Conservation (phyloP, 1,140 invertebrate species). For the Pinna nobilis region DNA sequence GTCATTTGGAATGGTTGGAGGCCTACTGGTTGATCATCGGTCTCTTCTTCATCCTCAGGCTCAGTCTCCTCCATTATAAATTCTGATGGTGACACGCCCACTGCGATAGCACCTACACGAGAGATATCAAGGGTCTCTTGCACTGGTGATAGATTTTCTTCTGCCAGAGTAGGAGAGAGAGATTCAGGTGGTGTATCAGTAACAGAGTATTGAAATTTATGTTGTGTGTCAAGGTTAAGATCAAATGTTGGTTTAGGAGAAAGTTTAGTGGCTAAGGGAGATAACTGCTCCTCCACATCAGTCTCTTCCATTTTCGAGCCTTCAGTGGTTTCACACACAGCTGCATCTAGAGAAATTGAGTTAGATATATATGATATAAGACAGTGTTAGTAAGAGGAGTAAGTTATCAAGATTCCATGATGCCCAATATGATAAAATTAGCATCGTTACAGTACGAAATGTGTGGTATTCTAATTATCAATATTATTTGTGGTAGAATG, state of each 20-base stretch:
- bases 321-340: conserved; percentile 59
- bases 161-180: conserved; percentile 47
- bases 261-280: conserved; percentile 52
- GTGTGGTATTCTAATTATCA: too few relatives aligned
- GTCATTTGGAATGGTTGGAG: too few relatives aligned
- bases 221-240: conserved; percentile 46
- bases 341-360: conserved; percentile 65
- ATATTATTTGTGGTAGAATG: too few relatives aligned
- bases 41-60: conserved; percentile 1
- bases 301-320: conserved; percentile 65
- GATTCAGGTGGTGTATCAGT: conserved; percentile 59
- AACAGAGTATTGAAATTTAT: conserved; percentile 47
- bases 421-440: too few relatives aligned
- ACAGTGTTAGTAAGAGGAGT: conserved; percentile 35
- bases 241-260: conserved; percentile 44
- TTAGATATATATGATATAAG: conserved; percentile 26
- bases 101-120: conserved; percentile 46
- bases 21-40: too few relatives aligned
- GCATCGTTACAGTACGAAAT: too few relatives aligned
- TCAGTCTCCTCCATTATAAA: conserved; percentile 25
- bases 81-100: conserved; percentile 65
- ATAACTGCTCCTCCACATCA: conserved; percentile 69
- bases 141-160: conserved; percentile 42
- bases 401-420: background rate
- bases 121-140: conserved; percentile 38